Base-by-base conservation (phyloP, 23 tunicate genomes). In the Oikopleura dioica region DNA sequence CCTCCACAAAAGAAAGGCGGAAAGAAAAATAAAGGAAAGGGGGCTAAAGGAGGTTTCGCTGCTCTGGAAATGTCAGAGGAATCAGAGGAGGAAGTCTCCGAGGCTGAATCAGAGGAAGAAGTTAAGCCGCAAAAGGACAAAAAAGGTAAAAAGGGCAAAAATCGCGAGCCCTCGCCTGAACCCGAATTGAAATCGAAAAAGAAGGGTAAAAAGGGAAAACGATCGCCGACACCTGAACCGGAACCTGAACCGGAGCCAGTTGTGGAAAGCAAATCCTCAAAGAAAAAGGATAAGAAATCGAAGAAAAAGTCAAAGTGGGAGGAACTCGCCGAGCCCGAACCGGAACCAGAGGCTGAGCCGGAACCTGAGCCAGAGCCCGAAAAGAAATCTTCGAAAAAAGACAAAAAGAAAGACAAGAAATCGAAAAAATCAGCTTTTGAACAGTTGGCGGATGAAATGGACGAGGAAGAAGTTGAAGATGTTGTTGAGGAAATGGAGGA, bases 371-470 rank as follows among this genome's bases (percentile, higher is more conserved):
- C n/a, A n/a, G n/a, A n/a, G n/a, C n/a, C n/a, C n/a, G n/a, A n/a
- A n/a, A n/a, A n/a, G n/a, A n/a, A n/a, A n/a, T n/a, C n/a, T n/a
- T n/a, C n/a, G n/a, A n/a, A n/a, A n/a, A n/a, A n/a, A n/a, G n/a
- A n/a, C n/a, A n/a, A n/a, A n/a, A n/a, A n/a, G n/a, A n/a, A n/a
- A n/a, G 80, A 85, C 37, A 86, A 83, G 37, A 76, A 76, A 44
- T 80, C 83, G 0, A 94, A 86, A 58, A 83, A 81, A 69, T 79
- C 82, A n/a, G 87, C 87, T 38, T 92, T 92, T 76, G 88, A 81
- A 28, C 85, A 83, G 31, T 80, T 94, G n/a, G 80, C 81, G n/a
- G 95, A 86, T 36, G 83, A 81, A 36, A 76, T 76, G 0, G 24
- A 21, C 77, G 75, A 38, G 77, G 72, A 63, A 28, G 72, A 63